These are phyloP conservation scores for Pseudorhiza aurosa DNA, from an alignment of 30 jellyfish, hydroid and myxozoan species.

Conservation along the genomic window DNA sequence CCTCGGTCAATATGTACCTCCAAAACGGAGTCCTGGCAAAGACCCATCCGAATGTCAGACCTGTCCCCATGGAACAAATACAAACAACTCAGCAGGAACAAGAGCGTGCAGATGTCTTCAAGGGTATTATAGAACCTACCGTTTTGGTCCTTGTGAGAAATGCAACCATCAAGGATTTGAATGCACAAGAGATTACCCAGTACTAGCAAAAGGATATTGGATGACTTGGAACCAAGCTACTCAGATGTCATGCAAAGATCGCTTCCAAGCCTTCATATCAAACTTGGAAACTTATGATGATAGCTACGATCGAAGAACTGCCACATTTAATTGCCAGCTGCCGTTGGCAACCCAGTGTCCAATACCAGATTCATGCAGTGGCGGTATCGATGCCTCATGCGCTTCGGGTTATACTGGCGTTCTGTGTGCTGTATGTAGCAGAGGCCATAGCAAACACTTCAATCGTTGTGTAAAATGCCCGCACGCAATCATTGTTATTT, in stretches of 20 bases:
- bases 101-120: slow-evolving; percentile 50
- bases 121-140: slow-evolving; percentile 15
- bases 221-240: slow-evolving; percentile 9
- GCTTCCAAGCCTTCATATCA: slow-evolving; percentile 5
- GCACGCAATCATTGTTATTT: neutral
- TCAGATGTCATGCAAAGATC: slow-evolving; percentile 1
- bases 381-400: slow-evolving; percentile 51
- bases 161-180: slow-evolving; percentile 25
- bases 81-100: slow-evolving; percentile 17
- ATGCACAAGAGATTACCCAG: slow-evolving; percentile 36
- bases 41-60: slow-evolving; percentile 33
- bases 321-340: neutral
- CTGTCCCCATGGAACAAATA: slow-evolving; percentile 57
- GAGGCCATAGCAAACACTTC: slow-evolving; percentile 27
- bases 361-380: slow-evolving; percentile 50
- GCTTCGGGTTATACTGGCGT: slow-evolving; percentile 46
- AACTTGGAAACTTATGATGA: slow-evolving; percentile 18
- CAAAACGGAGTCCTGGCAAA: slow-evolving; percentile 36
- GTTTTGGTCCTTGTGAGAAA: slow-evolving; percentile 46
- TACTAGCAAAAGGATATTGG: slow-evolving; percentile 43
- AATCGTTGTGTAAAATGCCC: slow-evolving; percentile 56
- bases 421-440: slow-evolving; percentile 54
- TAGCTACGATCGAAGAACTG: slow-evolving; percentile 16
- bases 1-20: slow-evolving; percentile 48
- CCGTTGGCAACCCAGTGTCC: slow-evolving; percentile 55